phyloP scores from a whole-genome alignment of 2,888 invertebrate genomes.

The Drosophila histrio region DNA sequence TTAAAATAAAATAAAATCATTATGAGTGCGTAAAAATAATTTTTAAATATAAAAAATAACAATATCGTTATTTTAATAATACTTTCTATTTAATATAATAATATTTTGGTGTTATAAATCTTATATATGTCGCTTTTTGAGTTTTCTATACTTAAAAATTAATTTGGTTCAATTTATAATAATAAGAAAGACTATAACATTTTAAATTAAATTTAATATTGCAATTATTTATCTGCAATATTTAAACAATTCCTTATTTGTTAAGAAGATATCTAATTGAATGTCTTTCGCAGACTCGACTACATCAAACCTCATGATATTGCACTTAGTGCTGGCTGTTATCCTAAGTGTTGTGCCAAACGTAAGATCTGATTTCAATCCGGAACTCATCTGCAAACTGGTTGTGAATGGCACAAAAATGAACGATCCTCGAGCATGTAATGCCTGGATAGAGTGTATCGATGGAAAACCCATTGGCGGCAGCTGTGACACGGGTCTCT shows the following conservation, averaged over 20 bases:
- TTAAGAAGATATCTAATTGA: background rate
- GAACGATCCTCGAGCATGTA: conserved; percentile 79
- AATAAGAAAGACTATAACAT: too few relatives aligned
- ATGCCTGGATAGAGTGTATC: conserved; percentile 74
- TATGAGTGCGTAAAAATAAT: conserved; percentile 41
- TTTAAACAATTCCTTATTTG: too few relatives aligned
- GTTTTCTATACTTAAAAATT: too few relatives aligned
- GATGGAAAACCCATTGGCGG: conserved; percentile 62
- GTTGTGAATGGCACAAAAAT: conserved; percentile 73
- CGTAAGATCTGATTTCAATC: conserved; percentile 56
- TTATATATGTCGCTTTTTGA: too few relatives aligned
- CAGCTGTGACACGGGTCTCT: conserved; percentile 58
- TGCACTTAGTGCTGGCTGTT: conserved; percentile 3
- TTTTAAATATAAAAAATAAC: background rate
- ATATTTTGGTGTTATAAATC: too few relatives aligned
- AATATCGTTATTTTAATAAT: too few relatives aligned
- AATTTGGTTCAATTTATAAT: too few relatives aligned
- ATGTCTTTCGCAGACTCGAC: conserved; percentile 2
- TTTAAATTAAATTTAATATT: too few relatives aligned
- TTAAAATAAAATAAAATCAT: too few relatives aligned
- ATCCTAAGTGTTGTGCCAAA: background rate
- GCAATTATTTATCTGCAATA: too few relatives aligned
- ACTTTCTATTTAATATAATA: too few relatives aligned
- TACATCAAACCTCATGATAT: background rate
- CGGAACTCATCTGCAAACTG: conserved; percentile 62